Base-by-base conservation (phyloP, 1,140 invertebrate genomes). In the Samia ricini region DNA sequence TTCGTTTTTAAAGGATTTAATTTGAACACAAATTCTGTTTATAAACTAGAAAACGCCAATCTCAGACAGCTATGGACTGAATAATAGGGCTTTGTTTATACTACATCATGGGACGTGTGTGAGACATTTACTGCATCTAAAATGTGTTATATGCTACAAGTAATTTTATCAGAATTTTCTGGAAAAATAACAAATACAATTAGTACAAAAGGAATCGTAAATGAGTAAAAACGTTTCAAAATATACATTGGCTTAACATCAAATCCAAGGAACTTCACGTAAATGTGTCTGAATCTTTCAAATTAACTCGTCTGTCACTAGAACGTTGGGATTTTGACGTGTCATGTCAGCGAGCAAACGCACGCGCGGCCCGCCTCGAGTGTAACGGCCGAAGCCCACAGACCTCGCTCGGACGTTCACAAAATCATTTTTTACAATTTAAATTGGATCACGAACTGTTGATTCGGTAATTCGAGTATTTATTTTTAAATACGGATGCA, bases 251-350 rank as follows among this genome's bases (percentile, higher is more conserved):
- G 2, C 26, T 29, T 29, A 29, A 51, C 3, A 6, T 18, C 36
- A 2, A 48, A n/a, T 48, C 18, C 36, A 48, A 5, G 1, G 18
- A 48, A 48, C 36, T n/a, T 15, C 48, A 57, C 48, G 57, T 54
- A 66, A 71, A 74, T 68, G 68, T 72, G 69, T 71, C 73, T 63
- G 61, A 66, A 72, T 64, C 64, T 69, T 70, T 79, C 71, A 75
- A 77, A 84, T 79, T 79, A 82, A 84, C 76, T 79, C 78, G 72
- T 84, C 74, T 79, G 76, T 77, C 78, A 75, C 61, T 71, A 64
- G 61, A 64, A 69, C 61, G 76, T 73, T 71, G 52, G 29, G 69
- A 73, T 76, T 74, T 76, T 77, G 77, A 80, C 76, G 71, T 68
- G 72, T 69, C 68, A 70, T 72, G 73, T 82, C 77, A 74, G 64